phyloP scores from a whole-genome alignment of 2,797 vertebrate species.

The Semaprochilodus insignis region DNA sequence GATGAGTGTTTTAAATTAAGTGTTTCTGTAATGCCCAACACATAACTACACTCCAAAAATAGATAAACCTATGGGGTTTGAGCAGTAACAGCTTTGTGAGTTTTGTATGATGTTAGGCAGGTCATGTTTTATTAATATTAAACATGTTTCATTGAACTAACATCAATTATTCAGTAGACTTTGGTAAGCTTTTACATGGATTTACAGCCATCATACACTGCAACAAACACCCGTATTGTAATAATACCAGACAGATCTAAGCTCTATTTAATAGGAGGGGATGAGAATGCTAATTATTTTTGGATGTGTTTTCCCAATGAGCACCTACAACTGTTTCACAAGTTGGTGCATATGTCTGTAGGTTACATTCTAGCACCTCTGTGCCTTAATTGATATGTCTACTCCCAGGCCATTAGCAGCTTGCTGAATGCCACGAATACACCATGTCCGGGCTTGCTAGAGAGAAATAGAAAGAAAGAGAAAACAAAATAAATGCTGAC shows the following conservation, averaged over 20 bases:
- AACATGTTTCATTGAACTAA: not conserved
- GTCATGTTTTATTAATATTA: not conserved
- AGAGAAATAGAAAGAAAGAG: slow-evolving; percentile 39
- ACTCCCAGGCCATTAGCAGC: slow-evolving; percentile 81
- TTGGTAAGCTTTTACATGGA: not conserved
- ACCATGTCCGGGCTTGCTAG: slow-evolving; percentile 75
- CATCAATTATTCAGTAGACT: not conserved
- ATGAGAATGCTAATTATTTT: not conserved
- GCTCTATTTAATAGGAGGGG: not conserved
- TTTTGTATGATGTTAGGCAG: not conserved
- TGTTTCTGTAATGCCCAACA: not conserved
- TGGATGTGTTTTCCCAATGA: not conserved
- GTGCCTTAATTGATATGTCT: slow-evolving; percentile 33
- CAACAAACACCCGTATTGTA: not conserved
- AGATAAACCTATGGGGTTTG: not conserved
- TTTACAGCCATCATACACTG: not conserved
- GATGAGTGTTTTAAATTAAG: too few species aligned
- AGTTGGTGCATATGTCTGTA: not conserved
- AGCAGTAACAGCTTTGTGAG: not conserved
- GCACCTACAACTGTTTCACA: not conserved
- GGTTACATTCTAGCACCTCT: not conserved
- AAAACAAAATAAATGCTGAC: not conserved
- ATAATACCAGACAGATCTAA: not conserved
- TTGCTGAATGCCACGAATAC: slow-evolving; percentile 79
- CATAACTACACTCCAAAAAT: not conserved